Evolutionary conservation across 2,797 vertebrate genomes (phyloP).

Genomic region (Protonibea diacanthus): DNA sequence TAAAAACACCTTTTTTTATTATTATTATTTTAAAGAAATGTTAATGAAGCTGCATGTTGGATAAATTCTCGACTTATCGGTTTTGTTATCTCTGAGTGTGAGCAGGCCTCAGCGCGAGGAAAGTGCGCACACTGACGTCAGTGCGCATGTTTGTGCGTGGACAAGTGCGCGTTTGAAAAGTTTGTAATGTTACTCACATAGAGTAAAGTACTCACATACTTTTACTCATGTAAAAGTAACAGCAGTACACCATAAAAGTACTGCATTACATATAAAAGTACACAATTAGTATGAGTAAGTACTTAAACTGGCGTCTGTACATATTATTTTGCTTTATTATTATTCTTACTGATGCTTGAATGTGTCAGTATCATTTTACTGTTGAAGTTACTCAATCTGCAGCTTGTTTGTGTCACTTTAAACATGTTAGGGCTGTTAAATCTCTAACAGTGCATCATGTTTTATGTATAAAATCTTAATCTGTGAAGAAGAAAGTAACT

Average conservation of each 20-base stretch:
- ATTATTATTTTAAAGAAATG: too few relatives aligned
- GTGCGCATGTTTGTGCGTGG: slow-evolving; percentile 17
- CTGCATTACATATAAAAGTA: too few relatives aligned
- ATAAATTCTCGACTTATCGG: neutral
- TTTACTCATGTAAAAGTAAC: neutral
- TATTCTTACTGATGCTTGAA: neutral
- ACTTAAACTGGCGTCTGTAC: too few relatives aligned
- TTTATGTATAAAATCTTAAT: neutral
- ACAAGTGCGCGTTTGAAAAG: neutral
- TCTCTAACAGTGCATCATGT: neutral
- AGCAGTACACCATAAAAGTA: neutral
- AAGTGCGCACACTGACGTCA: slow-evolving; percentile 48
- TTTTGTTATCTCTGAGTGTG: slow-evolving; percentile 12
- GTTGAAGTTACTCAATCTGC: neutral
- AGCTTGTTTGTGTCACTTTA: neutral
- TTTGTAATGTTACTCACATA: neutral
- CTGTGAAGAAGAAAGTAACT: neutral
- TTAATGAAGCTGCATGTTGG: neutral
- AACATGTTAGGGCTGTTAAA: neutral
- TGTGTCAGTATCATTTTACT: neutral
- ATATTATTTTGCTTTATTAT: neutral
- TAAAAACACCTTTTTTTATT: accelerated
- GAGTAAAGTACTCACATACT: neutral
- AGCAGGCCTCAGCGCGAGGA: neutral
- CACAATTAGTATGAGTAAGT: too few relatives aligned